Evolutionary conservation across 2,797 vertebrate species (phyloP).

Genomic region (Rhincodon typus): DNA sequence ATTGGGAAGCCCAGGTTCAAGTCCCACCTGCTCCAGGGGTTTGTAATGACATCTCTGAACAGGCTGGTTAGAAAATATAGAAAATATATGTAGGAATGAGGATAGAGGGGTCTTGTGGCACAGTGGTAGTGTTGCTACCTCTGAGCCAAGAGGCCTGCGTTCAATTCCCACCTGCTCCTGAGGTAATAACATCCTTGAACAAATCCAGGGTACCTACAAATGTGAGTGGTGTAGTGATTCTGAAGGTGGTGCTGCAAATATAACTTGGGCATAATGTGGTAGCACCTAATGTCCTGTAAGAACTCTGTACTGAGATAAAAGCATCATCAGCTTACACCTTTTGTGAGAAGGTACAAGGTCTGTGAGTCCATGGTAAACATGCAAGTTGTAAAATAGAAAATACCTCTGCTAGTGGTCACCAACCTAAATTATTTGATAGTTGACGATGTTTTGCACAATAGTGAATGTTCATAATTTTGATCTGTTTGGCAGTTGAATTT

Average conservation of each 20-base stretch:
- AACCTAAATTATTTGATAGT: background rate
- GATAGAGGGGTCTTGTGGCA: no score
- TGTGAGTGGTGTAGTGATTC: background rate
- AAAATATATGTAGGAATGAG: no score
- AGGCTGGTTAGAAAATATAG: no score
- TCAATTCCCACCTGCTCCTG: no score
- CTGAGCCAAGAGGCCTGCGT: no score
- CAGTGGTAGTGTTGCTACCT: no score
- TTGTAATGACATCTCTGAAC: no score
- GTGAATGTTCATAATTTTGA: background rate
- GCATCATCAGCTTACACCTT: background rate
- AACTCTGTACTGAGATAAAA: background rate
- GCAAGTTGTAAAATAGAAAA: background rate
- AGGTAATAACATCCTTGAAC: no score
- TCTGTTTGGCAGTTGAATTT: background rate
- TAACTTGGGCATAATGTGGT: no score
- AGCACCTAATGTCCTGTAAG: background rate
- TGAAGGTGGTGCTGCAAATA: background rate
- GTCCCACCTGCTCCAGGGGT: no score
- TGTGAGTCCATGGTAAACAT: background rate
- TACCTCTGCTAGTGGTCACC: background rate
- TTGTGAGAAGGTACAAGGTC: background rate
- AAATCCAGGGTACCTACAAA: background rate
- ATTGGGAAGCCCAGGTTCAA: no score
- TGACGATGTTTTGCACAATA: background rate